Evolutionary conservation across 1,140 invertebrate genomes (phyloP), one percentile per base, ranked within the genome.

Genomic region (Caerostris extrusa): DNA sequence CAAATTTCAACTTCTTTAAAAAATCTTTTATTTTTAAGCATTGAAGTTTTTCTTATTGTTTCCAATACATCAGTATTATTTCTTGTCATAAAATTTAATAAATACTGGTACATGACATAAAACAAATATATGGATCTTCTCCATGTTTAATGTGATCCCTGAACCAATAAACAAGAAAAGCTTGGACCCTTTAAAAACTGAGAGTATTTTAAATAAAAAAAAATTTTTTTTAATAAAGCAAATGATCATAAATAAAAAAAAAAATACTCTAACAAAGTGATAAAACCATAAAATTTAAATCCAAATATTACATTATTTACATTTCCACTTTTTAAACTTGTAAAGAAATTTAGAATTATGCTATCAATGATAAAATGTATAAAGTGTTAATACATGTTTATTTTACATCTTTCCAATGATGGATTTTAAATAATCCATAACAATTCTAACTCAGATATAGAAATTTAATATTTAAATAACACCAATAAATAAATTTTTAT

Each of bases 81-180:
- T 77, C 71, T 8, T 77, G 67, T 34, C 53, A 77, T 77, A 77
- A 77, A 77, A 77, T 77, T 77, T 77, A 77, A 53, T 77, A 77
- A 77, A 77, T 77, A 77, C 71, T 53, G 71, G 53, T 77, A 77
- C 50, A 34, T 50, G 12, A 77, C 71, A 77, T 5, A 77, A 77
- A 50, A 8, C 7, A 12, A 50, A 77, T 19, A 77, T 77, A 77
- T 53, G 71, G 53, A 50, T 77, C 71, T 34, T 12, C 12, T 77
- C 34, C 71, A 7, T 50, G 50, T 12, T 77, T 34, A 77, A 12
- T 34, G 34, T 77, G 50, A 77, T 77, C 34, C 71, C 71, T 8
- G 12, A 77, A 77, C 71, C 71, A 77, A 77, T 17, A 17, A 4
- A 64, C 12, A 3, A 64, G 12, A 64, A 64, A 64, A 64, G 12